Percentiles rank a stretch among this genome's conserved stretches.
Evolutionary conservation across 2,888 invertebrate genomes (phyloP).

Genomic region (Balanococcus diminutus): DNA sequence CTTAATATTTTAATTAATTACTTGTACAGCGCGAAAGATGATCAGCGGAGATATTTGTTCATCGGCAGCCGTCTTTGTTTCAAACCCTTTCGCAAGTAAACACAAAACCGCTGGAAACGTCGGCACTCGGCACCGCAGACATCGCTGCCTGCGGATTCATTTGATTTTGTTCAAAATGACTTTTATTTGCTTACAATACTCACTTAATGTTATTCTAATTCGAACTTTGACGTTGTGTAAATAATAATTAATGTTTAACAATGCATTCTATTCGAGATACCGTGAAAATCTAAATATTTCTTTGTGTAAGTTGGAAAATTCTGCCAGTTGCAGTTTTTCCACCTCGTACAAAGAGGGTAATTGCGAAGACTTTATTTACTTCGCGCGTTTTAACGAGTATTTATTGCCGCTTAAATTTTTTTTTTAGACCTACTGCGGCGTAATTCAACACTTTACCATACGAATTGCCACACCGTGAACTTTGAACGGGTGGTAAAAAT

Average conservation of each 20-base stretch:
- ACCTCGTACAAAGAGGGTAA: conserved; percentile 8
- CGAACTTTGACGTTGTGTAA: conserved; percentile 53
- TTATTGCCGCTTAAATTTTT: neutral
- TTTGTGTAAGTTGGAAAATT: conserved; percentile 34
- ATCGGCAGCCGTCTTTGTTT: conserved; percentile 50
- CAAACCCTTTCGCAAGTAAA: conserved; percentile 49
- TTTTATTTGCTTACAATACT: conserved; percentile 55
- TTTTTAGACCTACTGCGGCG: too few relatives aligned
- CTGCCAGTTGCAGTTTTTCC: conserved; percentile 52
- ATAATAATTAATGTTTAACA: conserved; percentile 48
- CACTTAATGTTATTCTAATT: conserved; percentile 55
- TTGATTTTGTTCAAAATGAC: conserved; percentile 43
- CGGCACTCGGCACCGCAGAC: conserved; percentile 11
- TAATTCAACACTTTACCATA: too few relatives aligned
- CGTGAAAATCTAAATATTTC: conserved; percentile 40
- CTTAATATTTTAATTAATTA: conserved; percentile 54
- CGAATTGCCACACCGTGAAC: neutral
- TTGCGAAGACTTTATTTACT: neutral
- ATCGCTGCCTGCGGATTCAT: conserved; percentile 39
- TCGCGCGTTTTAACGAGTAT: neutral
- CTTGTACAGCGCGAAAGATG: conserved; percentile 46
- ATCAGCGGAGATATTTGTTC: conserved; percentile 50
- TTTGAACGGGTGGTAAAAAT: neutral
- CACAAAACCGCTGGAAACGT: conserved; percentile 32
- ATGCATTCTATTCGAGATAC: conserved; percentile 20